Conservation (phyloP, 2,888 invertebrate genomes). For the Drosophila ochracea region DNA sequence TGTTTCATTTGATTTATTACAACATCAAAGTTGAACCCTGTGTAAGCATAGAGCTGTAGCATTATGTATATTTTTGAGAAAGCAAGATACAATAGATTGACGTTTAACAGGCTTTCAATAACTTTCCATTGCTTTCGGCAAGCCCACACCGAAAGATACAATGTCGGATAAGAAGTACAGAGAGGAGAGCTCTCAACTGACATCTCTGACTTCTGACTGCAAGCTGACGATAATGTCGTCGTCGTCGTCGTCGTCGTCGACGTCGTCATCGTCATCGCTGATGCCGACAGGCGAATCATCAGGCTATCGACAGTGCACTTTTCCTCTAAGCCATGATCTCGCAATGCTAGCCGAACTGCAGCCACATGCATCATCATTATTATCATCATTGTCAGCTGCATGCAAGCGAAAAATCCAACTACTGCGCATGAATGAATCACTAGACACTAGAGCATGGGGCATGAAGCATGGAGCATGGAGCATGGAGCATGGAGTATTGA, state of each 20-base stretch:
- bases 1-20: conserved; percentile 49
- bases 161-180: conserved; percentile 70
- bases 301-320: conserved; percentile 66
- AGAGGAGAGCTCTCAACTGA: conserved; percentile 54
- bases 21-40: conserved; percentile 24
- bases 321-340: conserved; percentile 24
- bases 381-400: conserved; percentile 77
- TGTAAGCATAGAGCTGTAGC: conserved; percentile 31
- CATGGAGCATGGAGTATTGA: conserved; percentile 41
- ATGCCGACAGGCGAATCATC: conserved; percentile 79
- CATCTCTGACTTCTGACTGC: conserved; percentile 71
- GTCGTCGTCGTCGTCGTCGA: conserved; percentile 33
- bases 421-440: conserved; percentile 79
- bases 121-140: conserved; percentile 71
- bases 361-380: conserved; percentile 73
- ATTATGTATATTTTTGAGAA: conserved; percentile 56
- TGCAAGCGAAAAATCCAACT: conserved; percentile 72
- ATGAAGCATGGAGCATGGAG: conserved; percentile 23
- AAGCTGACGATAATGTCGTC: conserved; percentile 75
- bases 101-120: conserved; percentile 71
- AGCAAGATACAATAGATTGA: conserved; percentile 61
- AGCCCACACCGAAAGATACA: conserved; percentile 75
- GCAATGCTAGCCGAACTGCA: conserved; percentile 30
- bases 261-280: conserved; percentile 30
- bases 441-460: conserved; percentile 33